Conservation (phyloP, 2,888 invertebrate genomes). For the Conops quadrifasciatus region DNA sequence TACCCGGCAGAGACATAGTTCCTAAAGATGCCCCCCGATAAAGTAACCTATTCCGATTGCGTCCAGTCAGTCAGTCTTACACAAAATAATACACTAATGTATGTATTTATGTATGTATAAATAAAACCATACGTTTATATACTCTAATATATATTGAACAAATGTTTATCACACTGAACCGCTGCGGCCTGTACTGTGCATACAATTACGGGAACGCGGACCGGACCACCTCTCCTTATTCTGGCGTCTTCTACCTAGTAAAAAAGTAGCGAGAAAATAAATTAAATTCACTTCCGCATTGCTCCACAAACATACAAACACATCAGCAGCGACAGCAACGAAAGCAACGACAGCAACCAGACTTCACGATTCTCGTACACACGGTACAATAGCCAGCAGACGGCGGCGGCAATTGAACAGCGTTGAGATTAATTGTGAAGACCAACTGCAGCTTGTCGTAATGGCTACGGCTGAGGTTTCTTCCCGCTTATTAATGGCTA, state of each 20-base stretch:
- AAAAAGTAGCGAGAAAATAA: conserved; percentile 56
- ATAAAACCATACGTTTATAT: too few species aligned
- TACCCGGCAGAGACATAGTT: conserved; percentile 15
- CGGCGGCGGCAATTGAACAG: conserved; percentile 30
- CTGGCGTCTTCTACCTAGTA: conserved; percentile 34
- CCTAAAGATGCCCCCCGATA: too few species aligned
- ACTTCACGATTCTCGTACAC: conserved; percentile 33
- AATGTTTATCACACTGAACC: conserved; percentile 4
- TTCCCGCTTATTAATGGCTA: conserved; percentile 32
- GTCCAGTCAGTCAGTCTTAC: not conserved
- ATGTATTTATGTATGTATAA: too few species aligned
- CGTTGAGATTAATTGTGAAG: conserved; percentile 35
- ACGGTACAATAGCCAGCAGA: not conserved
- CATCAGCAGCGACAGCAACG: too few species aligned
- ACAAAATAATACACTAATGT: too few species aligned
- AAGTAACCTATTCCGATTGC: not conserved
- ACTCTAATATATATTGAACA: conserved; percentile 1
- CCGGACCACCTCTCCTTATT: conserved; percentile 28
- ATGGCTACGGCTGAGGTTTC: conserved; percentile 25
- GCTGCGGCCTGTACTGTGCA: conserved; percentile 16
- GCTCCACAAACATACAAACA: conserved; percentile 61
- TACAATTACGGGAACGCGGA: conserved; percentile 34
- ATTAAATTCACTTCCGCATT: conserved; percentile 66
- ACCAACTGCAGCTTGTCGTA: conserved; percentile 30
- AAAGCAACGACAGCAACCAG: conserved; percentile 39